Evolutionary conservation across 2,888 invertebrate genomes (phyloP), one percentile per base, ranked within the genome.

Genomic region (Drosophila longiperda): DNA sequence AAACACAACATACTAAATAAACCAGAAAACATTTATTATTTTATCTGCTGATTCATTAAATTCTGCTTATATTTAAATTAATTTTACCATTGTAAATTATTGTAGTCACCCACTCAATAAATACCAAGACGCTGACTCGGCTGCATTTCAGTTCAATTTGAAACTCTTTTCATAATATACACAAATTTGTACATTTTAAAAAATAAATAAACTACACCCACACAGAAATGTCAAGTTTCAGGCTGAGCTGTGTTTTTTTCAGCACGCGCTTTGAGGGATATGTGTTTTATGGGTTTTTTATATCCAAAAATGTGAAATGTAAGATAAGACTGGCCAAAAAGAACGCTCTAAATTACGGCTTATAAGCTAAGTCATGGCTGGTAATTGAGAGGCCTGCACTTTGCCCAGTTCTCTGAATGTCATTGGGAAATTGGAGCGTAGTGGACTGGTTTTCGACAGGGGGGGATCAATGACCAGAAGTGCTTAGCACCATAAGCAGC

Each of bases 71-170:
- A 77, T 81, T 67, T 62, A 76, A 65, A 66, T 77, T 69, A 66
- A 73, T 20, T 5, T 65, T 68, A 77, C 57, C 50, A 67, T 58
- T 69, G 40, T 66, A 59, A 71, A 74, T 67, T 80, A 40, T 53
- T 53, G 26, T 15, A 50, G 36, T 69, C 66, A 42, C 87, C 87
- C 76, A 87, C 87, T 54, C 68, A 33, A 53, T 42, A 63, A 80
- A 83, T 83, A 12, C 85, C 85, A 68, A 73, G 78, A 78, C 85
- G 66, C 40, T 83, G 82, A 83, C 82, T 59, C 58, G 65, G 12
- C 4, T 29, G 34, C 49, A 60, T 26, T 61, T 67, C 45, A 17
- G 53, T 49, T 48, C 32, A 57, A 55, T 23, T 23, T 54, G 29
- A 62, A 34, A 52, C 57, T 65, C 58, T 68, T 69, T 66, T 69